Conservation (phyloP, 2,888 invertebrate genomes). For the Fragum sueziense region DNA sequence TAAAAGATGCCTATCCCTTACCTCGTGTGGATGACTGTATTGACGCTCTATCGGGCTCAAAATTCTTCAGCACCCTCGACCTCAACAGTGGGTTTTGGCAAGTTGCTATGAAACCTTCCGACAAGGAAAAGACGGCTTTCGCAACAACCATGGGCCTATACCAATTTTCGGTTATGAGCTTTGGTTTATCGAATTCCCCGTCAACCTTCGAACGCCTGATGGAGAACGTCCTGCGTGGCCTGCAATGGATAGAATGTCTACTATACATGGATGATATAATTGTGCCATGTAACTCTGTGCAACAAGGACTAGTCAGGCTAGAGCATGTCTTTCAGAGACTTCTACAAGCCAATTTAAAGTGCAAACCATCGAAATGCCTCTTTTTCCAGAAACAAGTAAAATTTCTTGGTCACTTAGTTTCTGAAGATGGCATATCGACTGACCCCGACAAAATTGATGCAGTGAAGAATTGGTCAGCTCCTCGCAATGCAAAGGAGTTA, state of each 20-base stretch:
- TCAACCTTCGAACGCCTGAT: too few relatives aligned
- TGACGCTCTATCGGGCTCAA: conserved; percentile 48
- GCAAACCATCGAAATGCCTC: conserved; percentile 33
- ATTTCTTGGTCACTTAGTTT: conserved; percentile 26
- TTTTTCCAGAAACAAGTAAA: conserved; percentile 31
- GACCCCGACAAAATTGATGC: conserved; percentile 22
- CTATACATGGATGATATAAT: conserved; percentile 28
- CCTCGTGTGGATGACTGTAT: conserved; percentile 61
- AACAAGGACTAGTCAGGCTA: conserved; percentile 10
- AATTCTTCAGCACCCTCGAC: conserved; percentile 60
- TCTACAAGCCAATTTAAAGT: too few relatives aligned
- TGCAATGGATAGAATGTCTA: too few relatives aligned
- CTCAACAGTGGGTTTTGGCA: conserved; percentile 64
- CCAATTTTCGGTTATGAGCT: too few relatives aligned
- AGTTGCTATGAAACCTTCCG: conserved; percentile 47
- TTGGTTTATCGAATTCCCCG: too few relatives aligned
- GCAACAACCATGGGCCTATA: conserved; percentile 41
- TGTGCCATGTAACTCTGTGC: not conserved
- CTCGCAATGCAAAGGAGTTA: conserved; percentile 24
- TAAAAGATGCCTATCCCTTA: conserved; percentile 63
- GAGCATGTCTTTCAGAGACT: conserved; percentile 5
- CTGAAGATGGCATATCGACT: conserved; percentile 20
- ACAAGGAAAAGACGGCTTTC: conserved; percentile 65
- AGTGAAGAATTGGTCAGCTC: conserved; percentile 21
- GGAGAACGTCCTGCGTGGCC: too few relatives aligned